phyloP scores from a whole-genome alignment of 2,888 invertebrate genomes.

The Clusia tigrina region DNA sequence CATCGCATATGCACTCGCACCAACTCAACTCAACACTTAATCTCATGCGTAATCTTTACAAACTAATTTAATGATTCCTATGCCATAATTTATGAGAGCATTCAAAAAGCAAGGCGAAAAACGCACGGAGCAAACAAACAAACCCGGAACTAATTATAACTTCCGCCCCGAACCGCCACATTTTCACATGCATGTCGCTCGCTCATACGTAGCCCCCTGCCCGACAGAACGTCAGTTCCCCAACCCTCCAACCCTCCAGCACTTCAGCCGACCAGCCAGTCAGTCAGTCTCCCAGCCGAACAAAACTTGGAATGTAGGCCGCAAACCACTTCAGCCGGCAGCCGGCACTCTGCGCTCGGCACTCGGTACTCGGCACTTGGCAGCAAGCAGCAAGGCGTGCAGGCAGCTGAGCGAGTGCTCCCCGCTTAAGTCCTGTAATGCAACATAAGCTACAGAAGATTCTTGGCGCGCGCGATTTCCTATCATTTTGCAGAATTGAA shows the following conservation, averaged over 20 bases:
- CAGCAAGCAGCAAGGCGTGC: no score
- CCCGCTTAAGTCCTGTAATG: neutral
- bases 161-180: slow-evolving; percentile 20
- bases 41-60: slow-evolving; percentile 34
- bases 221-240: neutral
- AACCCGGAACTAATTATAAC: slow-evolving; percentile 36
- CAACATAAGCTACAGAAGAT: neutral
- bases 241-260: neutral
- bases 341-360: no score
- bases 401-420: neutral
- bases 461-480: neutral
- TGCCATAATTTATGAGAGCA: slow-evolving; percentile 4
- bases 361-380: no score
- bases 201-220: neutral
- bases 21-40: slow-evolving; percentile 31
- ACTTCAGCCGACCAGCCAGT: no score
- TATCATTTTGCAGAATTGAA: slow-evolving; percentile 5
- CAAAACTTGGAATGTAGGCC: no score
- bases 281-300: no score
- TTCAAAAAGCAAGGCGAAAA: neutral
- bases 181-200: neutral
- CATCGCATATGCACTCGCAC: slow-evolving; percentile 12
- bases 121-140: slow-evolving; percentile 1
- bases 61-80: slow-evolving; percentile 32
- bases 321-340: no score